Base-by-base conservation (phyloP, 2,113 vertebrate genomes). In the Piaya cayana region DNA sequence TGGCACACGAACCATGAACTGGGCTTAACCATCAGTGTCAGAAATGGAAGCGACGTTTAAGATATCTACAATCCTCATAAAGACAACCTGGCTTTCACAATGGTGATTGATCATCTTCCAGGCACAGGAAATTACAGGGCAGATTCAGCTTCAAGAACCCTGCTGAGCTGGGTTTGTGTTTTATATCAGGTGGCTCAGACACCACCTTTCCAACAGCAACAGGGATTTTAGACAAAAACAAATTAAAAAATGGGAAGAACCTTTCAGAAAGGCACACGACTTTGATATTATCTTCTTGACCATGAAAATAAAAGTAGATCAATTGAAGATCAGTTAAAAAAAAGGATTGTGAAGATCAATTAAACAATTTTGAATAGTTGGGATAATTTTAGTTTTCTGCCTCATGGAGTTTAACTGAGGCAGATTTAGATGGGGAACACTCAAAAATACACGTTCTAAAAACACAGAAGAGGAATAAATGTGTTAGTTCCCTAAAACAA, bases 131-230 rank as follows among this genome's bases (percentile, higher is more conserved):
- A 50, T 9, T 6, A 37, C 32, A 64, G 37, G 27, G 56, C 17
- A 65, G 25, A 16, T 45, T 23, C 64, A 42, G 17, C 63, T 50
- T 17, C 52, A 17, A 16, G n/a, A 15, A 80, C 14, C 23, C 32
- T 27, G 47, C 42, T 58, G 20, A 34, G 9, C 10, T 23, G n/a
- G 2, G 9, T 2, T 12, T 3, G 0, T 17, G 5, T n/a, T 76
- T 64, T 47, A 25, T 45, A 60, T 56, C 19, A 50, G 34, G 9
- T 15, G 37, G 27, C 39, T 85, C 45, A 30, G 52, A 16, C 19
- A 12, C 34, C 19, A 39, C 9, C 68, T 30, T 69, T 17, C 42
- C 36, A 56, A 22, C 22, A 55, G 11, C 5, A 79, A 52, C 27
- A 63, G 34, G 8, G 18, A 23, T 71, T 45, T 55, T 6, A 15